These are phyloP conservation scores for Coregonus clupeaformis DNA, from an alignment of 2,113 vertebrate genomes.

Conservation along the genomic window DNA sequence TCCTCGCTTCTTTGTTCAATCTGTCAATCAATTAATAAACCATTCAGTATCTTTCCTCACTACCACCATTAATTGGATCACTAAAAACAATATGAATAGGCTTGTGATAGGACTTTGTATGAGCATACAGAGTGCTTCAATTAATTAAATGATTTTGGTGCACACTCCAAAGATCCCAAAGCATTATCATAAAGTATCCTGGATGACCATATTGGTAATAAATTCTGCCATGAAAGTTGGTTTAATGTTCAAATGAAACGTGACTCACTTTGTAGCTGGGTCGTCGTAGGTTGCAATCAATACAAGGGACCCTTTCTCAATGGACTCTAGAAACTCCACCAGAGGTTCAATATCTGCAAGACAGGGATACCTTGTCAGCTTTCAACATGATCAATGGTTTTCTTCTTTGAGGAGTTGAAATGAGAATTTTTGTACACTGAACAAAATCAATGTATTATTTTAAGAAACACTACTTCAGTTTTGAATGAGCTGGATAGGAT, in stretches of 20 bases:
- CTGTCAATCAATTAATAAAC: constrained; percentile 57
- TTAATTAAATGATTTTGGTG: neutral
- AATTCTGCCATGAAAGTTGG: neutral
- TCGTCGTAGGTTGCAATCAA: constrained; percentile 88
- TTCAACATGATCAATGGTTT: neutral
- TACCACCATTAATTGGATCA: neutral
- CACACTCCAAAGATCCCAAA: neutral
- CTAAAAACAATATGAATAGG: neutral
- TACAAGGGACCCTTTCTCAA: constrained; percentile 78
- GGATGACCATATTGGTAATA: neutral
- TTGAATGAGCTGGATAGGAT: no score
- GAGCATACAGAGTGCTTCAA: neutral
- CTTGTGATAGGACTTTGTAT: neutral
- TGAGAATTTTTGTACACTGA: no score
- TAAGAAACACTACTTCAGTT: no score
- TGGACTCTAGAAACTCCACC: constrained; percentile 78
- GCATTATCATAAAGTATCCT: neutral
- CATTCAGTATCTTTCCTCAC: neutral
- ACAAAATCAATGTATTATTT: no score
- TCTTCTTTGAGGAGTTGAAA: no score
- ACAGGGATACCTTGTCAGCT: constrained; percentile 1
- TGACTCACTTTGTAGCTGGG: constrained; percentile 82
- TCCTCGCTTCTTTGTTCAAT: constrained; percentile 80
- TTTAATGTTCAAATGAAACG: neutral
- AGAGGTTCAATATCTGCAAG: constrained; percentile 81